phyloP scores from a whole-genome alignment of 2,797 vertebrate species.

The Spheniscus humboldti region DNA sequence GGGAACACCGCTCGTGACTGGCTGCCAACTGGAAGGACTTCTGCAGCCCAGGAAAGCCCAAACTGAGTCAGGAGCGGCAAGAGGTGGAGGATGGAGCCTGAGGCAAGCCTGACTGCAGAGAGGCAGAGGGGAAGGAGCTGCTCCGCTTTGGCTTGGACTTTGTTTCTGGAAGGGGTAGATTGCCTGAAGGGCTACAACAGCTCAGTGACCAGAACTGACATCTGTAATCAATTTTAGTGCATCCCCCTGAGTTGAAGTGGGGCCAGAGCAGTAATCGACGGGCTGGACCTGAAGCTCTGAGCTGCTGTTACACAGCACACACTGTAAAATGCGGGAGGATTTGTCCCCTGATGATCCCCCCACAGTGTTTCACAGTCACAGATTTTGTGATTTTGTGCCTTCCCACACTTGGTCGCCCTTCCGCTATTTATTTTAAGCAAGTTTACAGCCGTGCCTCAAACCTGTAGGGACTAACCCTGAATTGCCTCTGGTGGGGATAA shows the following conservation, averaged over 20 bases:
- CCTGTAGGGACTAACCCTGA: neutral
- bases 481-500: neutral
- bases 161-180: neutral
- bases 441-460: neutral
- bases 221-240: neutral
- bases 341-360: neutral
- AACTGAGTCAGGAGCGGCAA: neutral
- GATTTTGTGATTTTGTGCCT: neutral
- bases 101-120: neutral
- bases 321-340: neutral
- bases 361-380: neutral
- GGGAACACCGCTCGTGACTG: no score
- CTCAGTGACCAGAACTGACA: constrained; percentile 9
- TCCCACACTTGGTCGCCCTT: neutral
- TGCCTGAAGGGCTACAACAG: constrained; percentile 14
- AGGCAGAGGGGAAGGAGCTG: neutral
- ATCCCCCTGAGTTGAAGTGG: neutral
- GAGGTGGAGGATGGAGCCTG: neutral
- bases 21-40: neutral
- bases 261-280: neutral
- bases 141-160: neutral
- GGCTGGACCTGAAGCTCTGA: neutral
- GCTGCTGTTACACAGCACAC: neutral
- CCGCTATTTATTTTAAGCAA: neutral
- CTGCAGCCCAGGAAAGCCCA: neutral